Conservation (phyloP, 2,888 invertebrate genomes). For the Allophyes oxyacanthae region DNA sequence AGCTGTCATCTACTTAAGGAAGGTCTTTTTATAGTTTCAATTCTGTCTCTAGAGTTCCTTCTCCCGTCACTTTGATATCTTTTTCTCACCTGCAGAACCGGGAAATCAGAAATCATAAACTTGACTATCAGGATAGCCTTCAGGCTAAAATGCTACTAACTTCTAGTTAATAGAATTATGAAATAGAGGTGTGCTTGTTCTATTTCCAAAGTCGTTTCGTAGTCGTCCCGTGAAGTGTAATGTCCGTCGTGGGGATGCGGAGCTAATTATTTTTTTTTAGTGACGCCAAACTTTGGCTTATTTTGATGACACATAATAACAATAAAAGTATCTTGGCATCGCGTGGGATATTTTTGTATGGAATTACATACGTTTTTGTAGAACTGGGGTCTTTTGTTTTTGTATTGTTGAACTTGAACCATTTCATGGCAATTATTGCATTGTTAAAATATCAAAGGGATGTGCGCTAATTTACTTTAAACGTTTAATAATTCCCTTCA, state of each 20-base stretch:
- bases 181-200: too few relatives aligned
- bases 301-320: constrained; percentile 82
- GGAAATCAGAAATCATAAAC: too few relatives aligned
- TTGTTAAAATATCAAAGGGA: constrained; percentile 36
- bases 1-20: too few relatives aligned
- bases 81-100: too few relatives aligned
- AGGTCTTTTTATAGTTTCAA: too few relatives aligned
- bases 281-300: constrained; percentile 68
- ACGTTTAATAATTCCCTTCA: constrained; percentile 17
- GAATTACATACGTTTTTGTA: constrained; percentile 51
- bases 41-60: too few relatives aligned
- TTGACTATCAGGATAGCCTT: too few relatives aligned
- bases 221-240: constrained; percentile 57
- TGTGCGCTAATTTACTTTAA: constrained; percentile 24
- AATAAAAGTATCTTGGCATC: constrained; percentile 63
- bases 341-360: constrained; percentile 64
- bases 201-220: too few relatives aligned
- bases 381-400: constrained; percentile 34
- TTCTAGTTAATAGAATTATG: too few relatives aligned
- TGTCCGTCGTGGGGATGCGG: constrained; percentile 43
- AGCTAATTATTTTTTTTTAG: constrained; percentile 81
- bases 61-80: too few relatives aligned
- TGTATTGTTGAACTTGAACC: constrained; percentile 26
- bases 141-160: too few relatives aligned
- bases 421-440: constrained; percentile 43